Base-by-base conservation (phyloP, 2,888 invertebrate genomes). In the Ptychoptera contaminata region DNA sequence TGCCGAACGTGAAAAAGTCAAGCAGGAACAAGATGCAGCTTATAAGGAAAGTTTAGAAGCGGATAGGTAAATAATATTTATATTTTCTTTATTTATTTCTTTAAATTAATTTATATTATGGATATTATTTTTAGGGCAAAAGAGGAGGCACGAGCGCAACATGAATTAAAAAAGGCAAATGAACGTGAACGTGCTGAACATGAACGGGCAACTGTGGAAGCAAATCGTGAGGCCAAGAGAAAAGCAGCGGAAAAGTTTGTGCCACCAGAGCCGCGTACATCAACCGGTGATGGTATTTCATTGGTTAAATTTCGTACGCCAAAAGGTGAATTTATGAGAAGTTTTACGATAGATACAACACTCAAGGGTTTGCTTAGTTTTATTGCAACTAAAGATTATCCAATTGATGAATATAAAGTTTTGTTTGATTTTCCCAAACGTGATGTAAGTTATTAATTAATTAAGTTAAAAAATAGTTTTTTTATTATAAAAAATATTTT, bases 341-440 rank as follows among this genome's bases (percentile, higher is more conserved):
- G 84, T 56, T 94, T 94, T 69, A 16, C 31, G 1, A 39, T 31
- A 30, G 15, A 35, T 16, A 37, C 46, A 16, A 51, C 52, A 36
- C 68, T 73, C 14, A 71, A 82, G 76, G 79, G 79, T 52, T 70
- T 94, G 58, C 70, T 93, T 53, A 86, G 92, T 68, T 94, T 77
- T 70, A 75, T 93, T 51, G 79, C 84, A 46, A 86, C 90, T 39
- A 76, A 87, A 69, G 93, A 93, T 47, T 94, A 79, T 67, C 83
- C 87, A 50, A 74, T 77, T 54, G 81, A 83, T 55, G 85, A 85
- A 60, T 93, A 79, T 63, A 94, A 93, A 74, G 79, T 93, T 48
- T 81, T 94, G 56, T 81, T 85, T 55, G 86, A 90, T 65, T 94
- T 86, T 85, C 94, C 94, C 61, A 77, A 92, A 60, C 79, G 84